These are phyloP conservation scores for Acrossocheilus fasciatus DNA, from an alignment of 2,797 vertebrate species.

Conservation along the genomic window DNA sequence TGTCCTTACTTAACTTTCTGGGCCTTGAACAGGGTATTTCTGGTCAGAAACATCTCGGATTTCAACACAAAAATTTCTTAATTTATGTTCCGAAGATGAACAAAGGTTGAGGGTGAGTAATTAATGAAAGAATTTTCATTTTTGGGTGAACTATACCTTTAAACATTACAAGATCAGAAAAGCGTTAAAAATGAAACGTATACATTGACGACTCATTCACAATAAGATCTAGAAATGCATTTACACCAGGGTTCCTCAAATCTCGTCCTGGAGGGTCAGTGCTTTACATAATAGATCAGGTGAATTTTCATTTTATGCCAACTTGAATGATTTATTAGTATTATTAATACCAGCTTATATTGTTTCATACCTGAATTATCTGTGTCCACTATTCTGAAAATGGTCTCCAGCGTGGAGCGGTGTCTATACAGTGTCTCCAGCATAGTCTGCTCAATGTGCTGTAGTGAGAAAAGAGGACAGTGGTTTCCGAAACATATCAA, in stretches of 20 bases:
- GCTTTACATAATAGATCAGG: neutral
- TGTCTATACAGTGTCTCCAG: conserved; percentile 93
- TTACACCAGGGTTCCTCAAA: neutral
- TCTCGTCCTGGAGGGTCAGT: too few relatives aligned
- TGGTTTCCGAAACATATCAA: neutral
- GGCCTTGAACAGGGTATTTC: too few relatives aligned
- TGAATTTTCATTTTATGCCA: neutral
- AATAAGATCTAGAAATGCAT: neutral
- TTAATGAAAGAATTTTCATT: too few relatives aligned
- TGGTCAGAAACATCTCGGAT: too few relatives aligned
- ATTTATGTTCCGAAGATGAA: too few relatives aligned
- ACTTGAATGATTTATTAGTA: neutral
- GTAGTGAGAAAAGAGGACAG: conserved; percentile 17
- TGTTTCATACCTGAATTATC: conserved; percentile 89
- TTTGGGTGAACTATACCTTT: too few relatives aligned
- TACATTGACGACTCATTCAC: neutral
- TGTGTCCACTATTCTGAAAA: conserved; percentile 93
- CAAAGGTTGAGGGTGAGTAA: too few relatives aligned
- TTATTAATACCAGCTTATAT: neutral
- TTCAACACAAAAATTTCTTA: too few relatives aligned
- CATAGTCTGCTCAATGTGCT: conserved; percentile 86
- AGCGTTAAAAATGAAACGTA: neutral
- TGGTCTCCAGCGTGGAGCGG: conserved; percentile 91
- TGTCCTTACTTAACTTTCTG: too few relatives aligned
- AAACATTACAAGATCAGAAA: neutral